These are phyloP conservation scores for Pogonus chalceus DNA, from an alignment of 1,140 invertebrate genomes.

Conservation along the genomic window DNA sequence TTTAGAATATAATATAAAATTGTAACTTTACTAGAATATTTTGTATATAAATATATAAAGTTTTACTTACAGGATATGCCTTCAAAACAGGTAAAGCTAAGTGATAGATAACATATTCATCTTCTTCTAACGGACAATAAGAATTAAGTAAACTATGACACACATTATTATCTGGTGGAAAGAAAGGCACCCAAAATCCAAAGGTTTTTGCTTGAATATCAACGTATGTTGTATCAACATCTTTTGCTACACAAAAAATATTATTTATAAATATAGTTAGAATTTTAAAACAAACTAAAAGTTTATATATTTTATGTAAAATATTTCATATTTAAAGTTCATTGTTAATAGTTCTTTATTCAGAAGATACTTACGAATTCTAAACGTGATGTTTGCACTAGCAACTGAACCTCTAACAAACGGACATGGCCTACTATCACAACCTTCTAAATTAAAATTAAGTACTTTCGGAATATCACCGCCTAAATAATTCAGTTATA, in stretches of 20 bases:
- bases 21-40: no score
- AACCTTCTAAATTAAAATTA: no score
- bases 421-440: neutral
- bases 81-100: neutral
- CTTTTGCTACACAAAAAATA: neutral
- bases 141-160: neutral
- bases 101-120: neutral
- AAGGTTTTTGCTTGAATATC: neutral
- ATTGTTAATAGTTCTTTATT: no score
- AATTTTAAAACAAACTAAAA: neutral
- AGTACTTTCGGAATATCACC: no score
- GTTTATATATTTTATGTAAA: neutral
- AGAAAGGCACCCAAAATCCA: neutral
- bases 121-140: neutral
- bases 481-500: no score
- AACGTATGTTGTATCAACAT: neutral
- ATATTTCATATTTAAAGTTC: no score
- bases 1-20: no score
- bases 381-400: neutral
- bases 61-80: neutral
- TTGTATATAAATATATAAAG: no score
- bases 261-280: no score
- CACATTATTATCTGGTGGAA: neutral
- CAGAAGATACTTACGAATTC: neutral
- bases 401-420: neutral